These are phyloP conservation scores for Pithys albifrons DNA, from an alignment of 2,113 vertebrate genomes.

Conservation along the genomic window DNA sequence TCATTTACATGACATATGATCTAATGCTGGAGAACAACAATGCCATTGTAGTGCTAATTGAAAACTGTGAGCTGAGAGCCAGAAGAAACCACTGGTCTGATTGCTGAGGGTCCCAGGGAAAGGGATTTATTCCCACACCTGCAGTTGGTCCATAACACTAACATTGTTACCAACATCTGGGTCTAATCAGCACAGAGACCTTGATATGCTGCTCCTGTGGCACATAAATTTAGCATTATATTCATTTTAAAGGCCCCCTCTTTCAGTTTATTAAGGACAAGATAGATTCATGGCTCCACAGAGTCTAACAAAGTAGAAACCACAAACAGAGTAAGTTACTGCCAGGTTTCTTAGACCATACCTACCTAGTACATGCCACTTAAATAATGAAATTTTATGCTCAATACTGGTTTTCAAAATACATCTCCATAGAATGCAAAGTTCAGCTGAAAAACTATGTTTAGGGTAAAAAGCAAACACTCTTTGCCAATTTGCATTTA, in stretches of 20 bases:
- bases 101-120: conserved; percentile 77
- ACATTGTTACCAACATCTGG: conserved; percentile 86
- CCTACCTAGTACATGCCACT: conserved; percentile 64
- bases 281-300: conserved; percentile 86
- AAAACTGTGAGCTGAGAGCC: conserved; percentile 75
- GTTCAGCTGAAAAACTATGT: conserved; percentile 57
- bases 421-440: conserved; percentile 33
- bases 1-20: conserved; percentile 84
- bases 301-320: conserved; percentile 83
- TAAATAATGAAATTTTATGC: conserved; percentile 75
- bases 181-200: conserved; percentile 80
- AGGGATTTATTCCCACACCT: conserved; percentile 84
- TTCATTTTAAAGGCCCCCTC: conserved; percentile 76
- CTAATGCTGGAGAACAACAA: conserved; percentile 84
- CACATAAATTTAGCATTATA: conserved; percentile 84
- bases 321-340: conserved; percentile 77
- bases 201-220: conserved; percentile 78
- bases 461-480: conserved; percentile 52
- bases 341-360: conserved; percentile 66
- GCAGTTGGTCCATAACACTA: conserved; percentile 81
- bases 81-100: conserved; percentile 79
- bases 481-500: conserved; percentile 51
- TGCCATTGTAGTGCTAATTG: conserved; percentile 82
- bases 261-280: conserved; percentile 82
- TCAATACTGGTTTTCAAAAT: conserved; percentile 56